Percentiles rank a stretch among this genome's conserved stretches.
Evolutionary conservation across 2,113 vertebrate species (phyloP).

Genomic region (Cervus canadensis): DNA sequence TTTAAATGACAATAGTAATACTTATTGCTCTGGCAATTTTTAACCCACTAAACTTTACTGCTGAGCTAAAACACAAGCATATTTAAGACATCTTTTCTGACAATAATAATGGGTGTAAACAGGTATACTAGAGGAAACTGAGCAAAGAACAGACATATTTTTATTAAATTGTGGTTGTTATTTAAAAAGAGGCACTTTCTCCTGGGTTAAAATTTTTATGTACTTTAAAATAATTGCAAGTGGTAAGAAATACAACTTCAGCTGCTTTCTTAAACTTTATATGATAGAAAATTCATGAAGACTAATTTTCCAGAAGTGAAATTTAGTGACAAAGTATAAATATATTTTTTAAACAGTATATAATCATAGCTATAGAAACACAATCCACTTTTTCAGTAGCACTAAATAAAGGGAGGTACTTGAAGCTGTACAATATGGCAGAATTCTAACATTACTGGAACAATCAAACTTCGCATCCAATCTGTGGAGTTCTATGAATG

Average conservation of each 20-base stretch:
- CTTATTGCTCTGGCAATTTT: conserved; percentile 69
- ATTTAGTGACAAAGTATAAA: background rate
- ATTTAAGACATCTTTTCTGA: conserved; percentile 64
- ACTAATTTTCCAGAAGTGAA: background rate
- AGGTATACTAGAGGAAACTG: conserved; percentile 34
- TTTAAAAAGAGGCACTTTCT: background rate
- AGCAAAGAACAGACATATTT: conserved; percentile 48
- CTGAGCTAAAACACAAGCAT: conserved; percentile 47
- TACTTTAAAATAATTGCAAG: background rate
- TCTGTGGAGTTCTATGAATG: background rate
- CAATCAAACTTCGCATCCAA: background rate
- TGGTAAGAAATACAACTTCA: background rate
- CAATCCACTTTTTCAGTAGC: background rate
- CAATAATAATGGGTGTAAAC: background rate
- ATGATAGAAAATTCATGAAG: background rate
- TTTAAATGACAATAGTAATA: conserved; percentile 58
- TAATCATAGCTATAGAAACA: background rate
- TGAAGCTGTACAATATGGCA: background rate
- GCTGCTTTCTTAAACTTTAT: background rate
- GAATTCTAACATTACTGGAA: background rate
- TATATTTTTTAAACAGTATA: background rate
- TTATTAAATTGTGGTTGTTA: conserved; percentile 23
- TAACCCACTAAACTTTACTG: conserved; percentile 64
- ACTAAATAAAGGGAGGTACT: background rate
- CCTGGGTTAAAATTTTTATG: background rate